phyloP scores from a whole-genome alignment of 2,888 invertebrate genomes.

The Andrena haemorrhoa region DNA sequence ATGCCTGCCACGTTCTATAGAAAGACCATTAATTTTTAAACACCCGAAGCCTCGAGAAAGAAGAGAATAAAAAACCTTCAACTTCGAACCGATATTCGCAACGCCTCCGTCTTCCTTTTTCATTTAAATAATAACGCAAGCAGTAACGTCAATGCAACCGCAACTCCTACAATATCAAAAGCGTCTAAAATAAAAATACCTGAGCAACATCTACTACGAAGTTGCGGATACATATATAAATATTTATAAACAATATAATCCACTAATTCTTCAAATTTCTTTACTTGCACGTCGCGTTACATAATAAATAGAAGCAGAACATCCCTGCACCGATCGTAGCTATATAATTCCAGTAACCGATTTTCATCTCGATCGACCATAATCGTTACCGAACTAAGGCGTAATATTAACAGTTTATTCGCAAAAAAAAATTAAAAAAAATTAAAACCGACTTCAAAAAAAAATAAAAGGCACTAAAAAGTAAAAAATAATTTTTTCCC shows the following conservation, averaged over 20 bases:
- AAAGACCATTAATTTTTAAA: conserved; percentile 25
- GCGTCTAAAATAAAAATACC: too few relatives aligned
- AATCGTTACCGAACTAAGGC: too few relatives aligned
- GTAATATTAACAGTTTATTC: too few relatives aligned
- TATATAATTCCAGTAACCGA: neutral
- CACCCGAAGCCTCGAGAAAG: neutral
- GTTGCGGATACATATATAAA: neutral
- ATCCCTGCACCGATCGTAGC: too few relatives aligned
- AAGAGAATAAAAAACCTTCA: neutral
- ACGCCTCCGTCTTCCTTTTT: neutral
- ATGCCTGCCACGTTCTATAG: neutral
- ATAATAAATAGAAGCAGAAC: neutral
- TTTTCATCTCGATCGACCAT: neutral
- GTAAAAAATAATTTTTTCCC: too few relatives aligned
- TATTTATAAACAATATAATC: neutral
- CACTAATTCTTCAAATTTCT: neutral
- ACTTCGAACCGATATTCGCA: neutral
- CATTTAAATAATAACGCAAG: neutral
- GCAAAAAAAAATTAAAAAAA: too few relatives aligned
- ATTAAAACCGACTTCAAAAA: too few relatives aligned
- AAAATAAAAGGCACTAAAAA: too few relatives aligned
- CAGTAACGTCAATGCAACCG: neutral
- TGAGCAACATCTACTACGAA: neutral
- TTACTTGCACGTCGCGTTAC: neutral
- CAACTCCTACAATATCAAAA: too few relatives aligned